These are phyloP conservation scores for Thyatira batis DNA, from an alignment of 2,888 invertebrate genomes.

Conservation along the genomic window DNA sequence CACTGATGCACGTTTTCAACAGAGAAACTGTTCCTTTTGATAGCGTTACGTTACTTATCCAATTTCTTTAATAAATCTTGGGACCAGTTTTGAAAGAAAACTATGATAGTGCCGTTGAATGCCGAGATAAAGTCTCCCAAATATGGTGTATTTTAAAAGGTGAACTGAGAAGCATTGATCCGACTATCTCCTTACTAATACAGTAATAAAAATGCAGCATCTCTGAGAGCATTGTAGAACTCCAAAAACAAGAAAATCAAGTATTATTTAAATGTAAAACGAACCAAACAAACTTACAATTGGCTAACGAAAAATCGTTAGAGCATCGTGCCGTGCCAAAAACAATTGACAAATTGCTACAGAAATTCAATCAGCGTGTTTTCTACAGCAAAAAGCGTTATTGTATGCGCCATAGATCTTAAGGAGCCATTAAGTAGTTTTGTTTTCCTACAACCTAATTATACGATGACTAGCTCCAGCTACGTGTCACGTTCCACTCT, in stretches of 20 bases:
- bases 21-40: neutral
- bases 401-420: neutral
- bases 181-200: too few species aligned
- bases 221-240: too few species aligned
- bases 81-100: too few species aligned
- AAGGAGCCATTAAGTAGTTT: slow-evolving; percentile 29
- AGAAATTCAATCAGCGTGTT: neutral
- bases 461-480: slow-evolving; percentile 36
- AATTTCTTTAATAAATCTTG: neutral
- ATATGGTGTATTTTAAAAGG: too few species aligned
- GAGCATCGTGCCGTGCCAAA: neutral
- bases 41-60: neutral
- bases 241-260: neutral
- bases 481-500: slow-evolving; percentile 62
- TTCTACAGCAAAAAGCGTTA: neutral
- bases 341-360: neutral
- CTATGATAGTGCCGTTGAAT: too few species aligned
- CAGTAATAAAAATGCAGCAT: too few species aligned
- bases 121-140: too few species aligned
- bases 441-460: slow-evolving; percentile 53
- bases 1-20: neutral
- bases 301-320: neutral
- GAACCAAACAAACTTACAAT: neutral
- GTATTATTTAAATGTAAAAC: neutral
- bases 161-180: too few species aligned